Percentiles rank a stretch among this genome's conserved stretches.
Evolutionary conservation across 2,797 vertebrate species (phyloP).

Genomic region (Arnoldichthys spilopterus): DNA sequence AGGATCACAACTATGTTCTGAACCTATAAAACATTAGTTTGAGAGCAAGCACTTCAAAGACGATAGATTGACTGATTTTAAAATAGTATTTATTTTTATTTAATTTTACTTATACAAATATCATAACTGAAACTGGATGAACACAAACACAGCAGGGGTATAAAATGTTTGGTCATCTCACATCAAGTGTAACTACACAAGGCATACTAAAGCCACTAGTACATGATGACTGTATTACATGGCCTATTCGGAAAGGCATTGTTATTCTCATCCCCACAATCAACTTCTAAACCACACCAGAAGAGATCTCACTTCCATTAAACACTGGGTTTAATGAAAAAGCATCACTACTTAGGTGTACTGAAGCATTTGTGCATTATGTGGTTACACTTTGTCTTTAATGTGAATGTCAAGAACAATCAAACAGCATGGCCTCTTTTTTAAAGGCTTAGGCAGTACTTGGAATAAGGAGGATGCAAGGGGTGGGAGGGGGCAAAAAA

Average conservation of each 20-base stretch:
- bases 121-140: constrained; percentile 68
- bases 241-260: constrained; percentile 25
- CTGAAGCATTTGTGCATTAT: constrained; percentile 17
- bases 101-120: constrained; percentile 78
- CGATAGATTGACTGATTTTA: constrained; percentile 63
- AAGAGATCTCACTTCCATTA: not conserved
- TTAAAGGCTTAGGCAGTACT: constrained; percentile 13
- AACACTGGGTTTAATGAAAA: constrained; percentile 18
- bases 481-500: not conserved
- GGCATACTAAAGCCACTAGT: constrained; percentile 48
- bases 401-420: constrained; percentile 29
- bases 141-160: constrained; percentile 73
- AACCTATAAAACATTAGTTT: not conserved
- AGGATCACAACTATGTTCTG: not conserved
- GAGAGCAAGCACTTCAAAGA: not conserved
- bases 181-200: constrained; percentile 53
- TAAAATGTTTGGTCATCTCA: constrained; percentile 69
- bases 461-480: not conserved
- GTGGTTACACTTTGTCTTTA: constrained; percentile 22
- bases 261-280: constrained; percentile 33
- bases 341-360: constrained; percentile 6
- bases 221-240: constrained; percentile 41
- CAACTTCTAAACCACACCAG: constrained; percentile 18
- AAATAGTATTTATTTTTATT: constrained; percentile 75
- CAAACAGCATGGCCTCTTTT: not conserved